Conservation (phyloP, 2,113 vertebrate species). For the Pongo abelii region DNA sequence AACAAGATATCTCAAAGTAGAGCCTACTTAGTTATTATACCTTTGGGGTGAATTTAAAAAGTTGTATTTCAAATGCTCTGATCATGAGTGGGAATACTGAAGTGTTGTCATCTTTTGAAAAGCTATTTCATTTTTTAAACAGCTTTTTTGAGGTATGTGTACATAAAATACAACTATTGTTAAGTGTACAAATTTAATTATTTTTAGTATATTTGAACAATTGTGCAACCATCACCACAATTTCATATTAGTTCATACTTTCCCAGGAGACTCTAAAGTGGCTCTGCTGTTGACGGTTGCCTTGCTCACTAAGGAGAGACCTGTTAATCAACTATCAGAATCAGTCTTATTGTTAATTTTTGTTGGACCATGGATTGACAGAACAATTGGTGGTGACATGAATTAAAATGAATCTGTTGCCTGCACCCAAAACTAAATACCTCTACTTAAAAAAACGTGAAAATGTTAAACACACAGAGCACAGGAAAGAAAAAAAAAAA, state of each 20-base stretch:
- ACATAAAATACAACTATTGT: neutral
- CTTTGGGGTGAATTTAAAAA: neutral
- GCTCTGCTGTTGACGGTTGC: constrained; percentile 14
- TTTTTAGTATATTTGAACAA: neutral
- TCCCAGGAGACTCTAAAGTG: constrained; percentile 49
- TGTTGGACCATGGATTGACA: neutral
- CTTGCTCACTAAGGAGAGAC: constrained; percentile 28
- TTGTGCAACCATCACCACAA: neutral
- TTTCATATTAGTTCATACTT: neutral
- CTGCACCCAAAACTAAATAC: neutral
- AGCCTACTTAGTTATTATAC: neutral
- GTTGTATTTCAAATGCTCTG: neutral
- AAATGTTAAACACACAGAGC: neutral
- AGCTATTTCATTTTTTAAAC: neutral
- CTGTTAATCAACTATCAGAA: constrained; percentile 42
- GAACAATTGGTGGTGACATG: neutral
- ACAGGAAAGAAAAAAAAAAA: neutral
- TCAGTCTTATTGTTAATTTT: constrained; percentile 20
- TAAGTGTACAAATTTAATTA: neutral
- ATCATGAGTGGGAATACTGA: neutral
- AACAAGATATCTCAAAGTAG: neutral
- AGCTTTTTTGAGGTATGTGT: neutral
- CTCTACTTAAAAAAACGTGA: neutral
- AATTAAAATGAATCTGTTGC: constrained; percentile 37
- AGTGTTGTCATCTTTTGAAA: neutral